phyloP scores from a whole-genome alignment of 2,797 vertebrate genomes.

The Acanthiza pusilla region DNA sequence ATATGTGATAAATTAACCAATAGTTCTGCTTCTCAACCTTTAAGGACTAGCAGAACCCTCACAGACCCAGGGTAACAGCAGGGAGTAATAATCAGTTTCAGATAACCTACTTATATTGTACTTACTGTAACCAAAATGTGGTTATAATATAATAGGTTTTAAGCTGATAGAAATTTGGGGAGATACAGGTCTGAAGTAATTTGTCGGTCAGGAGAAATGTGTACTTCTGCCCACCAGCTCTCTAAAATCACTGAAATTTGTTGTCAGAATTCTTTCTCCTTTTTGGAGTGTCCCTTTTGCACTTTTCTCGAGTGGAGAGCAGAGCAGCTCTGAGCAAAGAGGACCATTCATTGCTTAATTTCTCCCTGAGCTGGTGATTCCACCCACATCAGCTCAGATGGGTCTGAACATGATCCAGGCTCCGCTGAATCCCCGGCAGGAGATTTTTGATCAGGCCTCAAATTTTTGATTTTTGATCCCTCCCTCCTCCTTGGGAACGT shows the following conservation, averaged over 20 bases:
- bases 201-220: neutral
- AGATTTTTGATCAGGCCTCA: neutral
- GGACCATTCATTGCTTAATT: neutral
- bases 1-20: neutral
- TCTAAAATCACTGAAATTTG: neutral
- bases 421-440: neutral
- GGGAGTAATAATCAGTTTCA: neutral
- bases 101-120: neutral
- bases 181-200: neutral
- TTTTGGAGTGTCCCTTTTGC: neutral
- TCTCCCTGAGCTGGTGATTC: rapidly evolving
- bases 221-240: neutral
- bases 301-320: neutral
- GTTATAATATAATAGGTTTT: neutral
- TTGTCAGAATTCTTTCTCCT: neutral
- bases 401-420: neutral
- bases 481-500: neutral
- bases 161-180: neutral
- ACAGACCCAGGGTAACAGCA: neutral
- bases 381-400: neutral
- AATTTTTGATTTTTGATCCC: no score
- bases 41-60: neutral
- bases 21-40: neutral
- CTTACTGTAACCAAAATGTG: neutral
- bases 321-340: neutral